Conservation (phyloP, 2,888 invertebrate species). For the Drosophila infuscata region DNA sequence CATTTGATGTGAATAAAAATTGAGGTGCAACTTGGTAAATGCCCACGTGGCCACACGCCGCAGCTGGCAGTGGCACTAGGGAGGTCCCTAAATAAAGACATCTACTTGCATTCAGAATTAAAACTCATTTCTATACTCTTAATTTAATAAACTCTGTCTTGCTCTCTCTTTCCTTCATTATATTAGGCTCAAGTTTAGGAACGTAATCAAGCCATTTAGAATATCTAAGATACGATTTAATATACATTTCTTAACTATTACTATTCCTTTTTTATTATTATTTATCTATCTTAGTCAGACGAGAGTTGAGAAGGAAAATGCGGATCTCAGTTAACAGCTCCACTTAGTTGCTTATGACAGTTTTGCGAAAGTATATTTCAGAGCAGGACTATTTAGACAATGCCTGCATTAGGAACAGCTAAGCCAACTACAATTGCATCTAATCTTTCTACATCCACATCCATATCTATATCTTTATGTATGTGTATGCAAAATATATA, state of each 20-base stretch:
- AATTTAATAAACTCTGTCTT: background rate
- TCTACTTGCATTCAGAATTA: background rate
- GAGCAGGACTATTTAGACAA: slow-evolving; percentile 1
- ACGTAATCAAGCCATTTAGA: background rate
- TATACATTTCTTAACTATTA: background rate
- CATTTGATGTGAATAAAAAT: slow-evolving; percentile 67
- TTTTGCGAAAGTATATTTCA: slow-evolving; percentile 18
- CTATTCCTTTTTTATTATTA: background rate
- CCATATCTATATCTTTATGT: background rate
- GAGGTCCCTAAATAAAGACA: background rate
- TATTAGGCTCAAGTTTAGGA: background rate
- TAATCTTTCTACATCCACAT: slow-evolving; percentile 16
- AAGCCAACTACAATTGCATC: slow-evolving; percentile 30
- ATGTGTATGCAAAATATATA: slow-evolving; percentile 12
- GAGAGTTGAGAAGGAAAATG: background rate
- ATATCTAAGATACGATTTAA: background rate
- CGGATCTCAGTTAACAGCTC: background rate
- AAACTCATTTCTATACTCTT: background rate
- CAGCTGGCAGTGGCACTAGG: slow-evolving; percentile 36
- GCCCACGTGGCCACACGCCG: slow-evolving; percentile 42
- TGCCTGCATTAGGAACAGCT: slow-evolving; percentile 12
- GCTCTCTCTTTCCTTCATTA: no score
- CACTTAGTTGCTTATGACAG: slow-evolving; percentile 24
- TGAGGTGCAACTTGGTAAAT: slow-evolving; percentile 45
- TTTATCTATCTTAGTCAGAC: no score